A percentile compares a stretch with the other conserved stretches of the same genome.
These are phyloP conservation scores for Neomorphus geoffroyi DNA, from an alignment of 2,797 vertebrate genomes.

Conservation along the genomic window DNA sequence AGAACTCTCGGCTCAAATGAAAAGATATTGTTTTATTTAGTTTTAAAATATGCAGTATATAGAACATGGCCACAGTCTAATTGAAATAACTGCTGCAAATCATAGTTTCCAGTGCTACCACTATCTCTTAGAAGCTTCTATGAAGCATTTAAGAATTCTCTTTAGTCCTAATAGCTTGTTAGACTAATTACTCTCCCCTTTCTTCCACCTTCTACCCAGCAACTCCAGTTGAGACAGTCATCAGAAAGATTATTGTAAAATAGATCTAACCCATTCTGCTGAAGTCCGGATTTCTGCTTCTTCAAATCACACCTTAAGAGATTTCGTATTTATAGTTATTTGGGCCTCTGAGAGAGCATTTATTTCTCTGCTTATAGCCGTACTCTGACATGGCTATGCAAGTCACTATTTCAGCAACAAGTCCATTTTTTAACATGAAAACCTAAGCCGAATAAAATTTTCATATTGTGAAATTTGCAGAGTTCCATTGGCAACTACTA, in stretches of 20 bases:
- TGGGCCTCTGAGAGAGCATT: not conserved
- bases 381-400: not conserved
- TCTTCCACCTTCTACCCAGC: not conserved
- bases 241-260: not conserved
- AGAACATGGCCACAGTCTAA: not conserved
- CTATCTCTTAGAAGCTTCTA: not conserved
- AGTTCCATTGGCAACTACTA: slow-evolving; percentile 85
- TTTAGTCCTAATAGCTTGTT: not conserved
- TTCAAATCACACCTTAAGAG: not conserved
- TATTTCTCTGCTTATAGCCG: not conserved
- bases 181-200: not conserved
- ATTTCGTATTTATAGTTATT: not conserved
- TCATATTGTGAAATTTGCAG: slow-evolving; percentile 80
- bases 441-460: slow-evolving; percentile 80
- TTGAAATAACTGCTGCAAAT: not conserved
- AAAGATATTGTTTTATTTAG: not conserved
- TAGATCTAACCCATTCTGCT: not conserved
- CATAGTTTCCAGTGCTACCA: not conserved
- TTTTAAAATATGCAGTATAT: not conserved
- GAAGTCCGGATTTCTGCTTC: not conserved
- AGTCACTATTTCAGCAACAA: not conserved
- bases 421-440: not conserved
- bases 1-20: not conserved
- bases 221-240: not conserved
- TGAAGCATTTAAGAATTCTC: not conserved